Evolutionary conservation across 2,113 vertebrate genomes (phyloP).

Genomic region (Nyctibius bracteatus): DNA sequence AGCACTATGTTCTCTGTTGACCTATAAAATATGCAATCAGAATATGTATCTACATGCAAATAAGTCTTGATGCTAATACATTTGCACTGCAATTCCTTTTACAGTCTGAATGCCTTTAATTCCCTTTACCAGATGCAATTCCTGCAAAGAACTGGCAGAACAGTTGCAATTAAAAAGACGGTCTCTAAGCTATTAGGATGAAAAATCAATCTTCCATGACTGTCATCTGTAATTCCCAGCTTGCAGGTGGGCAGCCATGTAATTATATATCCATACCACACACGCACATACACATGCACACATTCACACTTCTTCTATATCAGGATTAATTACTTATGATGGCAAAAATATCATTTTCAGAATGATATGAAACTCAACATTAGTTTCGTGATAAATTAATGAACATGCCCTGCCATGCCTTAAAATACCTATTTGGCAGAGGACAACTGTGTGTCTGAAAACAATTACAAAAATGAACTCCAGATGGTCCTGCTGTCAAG

Average conservation of each 20-base stretch:
- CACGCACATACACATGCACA: neutral
- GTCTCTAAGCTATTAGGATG: neutral
- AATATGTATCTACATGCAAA: conserved; percentile 12
- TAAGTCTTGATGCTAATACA: neutral
- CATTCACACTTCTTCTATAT: neutral
- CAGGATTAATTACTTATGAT: neutral
- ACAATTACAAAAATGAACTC: conserved; percentile 8
- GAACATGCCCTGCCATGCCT: neutral
- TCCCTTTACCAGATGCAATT: neutral
- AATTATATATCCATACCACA: neutral
- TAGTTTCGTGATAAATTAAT: neutral
- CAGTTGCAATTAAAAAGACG: neutral
- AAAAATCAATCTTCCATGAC: neutral
- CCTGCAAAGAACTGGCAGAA: neutral
- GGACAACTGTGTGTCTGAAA: neutral
- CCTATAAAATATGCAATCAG: conserved; percentile 7
- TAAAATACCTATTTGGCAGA: neutral
- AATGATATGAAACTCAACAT: neutral
- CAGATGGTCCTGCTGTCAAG: conserved; percentile 3
- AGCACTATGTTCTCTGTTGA: neutral
- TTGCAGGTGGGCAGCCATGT: neutral
- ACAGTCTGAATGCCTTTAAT: conserved; percentile 15
- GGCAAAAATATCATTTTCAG: neutral
- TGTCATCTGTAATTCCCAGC: neutral
- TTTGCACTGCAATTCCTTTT: conserved; percentile 9